A percentile compares a stretch with the other conserved stretches of the same genome.
Conservation (phyloP, 2,113 vertebrate species). For the Aptenodytes forsteri region DNA sequence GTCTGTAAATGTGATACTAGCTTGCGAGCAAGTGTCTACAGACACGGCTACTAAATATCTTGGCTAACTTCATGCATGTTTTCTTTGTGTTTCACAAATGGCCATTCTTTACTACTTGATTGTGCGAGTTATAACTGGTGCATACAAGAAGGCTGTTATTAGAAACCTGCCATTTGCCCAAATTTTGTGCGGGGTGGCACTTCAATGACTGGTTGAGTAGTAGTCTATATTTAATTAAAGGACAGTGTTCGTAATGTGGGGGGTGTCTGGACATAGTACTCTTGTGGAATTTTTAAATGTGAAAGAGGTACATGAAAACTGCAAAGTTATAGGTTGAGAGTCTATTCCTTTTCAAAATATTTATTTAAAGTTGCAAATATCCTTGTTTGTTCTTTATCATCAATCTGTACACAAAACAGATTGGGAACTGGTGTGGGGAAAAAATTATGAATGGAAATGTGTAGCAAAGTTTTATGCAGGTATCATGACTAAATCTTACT, state of each 20-base stretch:
- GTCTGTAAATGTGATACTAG: background rate
- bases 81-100: background rate
- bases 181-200: background rate
- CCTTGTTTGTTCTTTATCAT: background rate
- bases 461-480: background rate
- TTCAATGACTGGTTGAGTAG: background rate
- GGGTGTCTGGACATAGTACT: background rate
- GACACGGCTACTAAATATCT: background rate
- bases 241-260: background rate
- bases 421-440: background rate
- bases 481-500: background rate
- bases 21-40: background rate
- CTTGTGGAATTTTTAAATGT: background rate
- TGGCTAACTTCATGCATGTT: background rate
- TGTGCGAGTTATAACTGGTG: background rate
- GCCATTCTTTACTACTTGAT: background rate
- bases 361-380: background rate
- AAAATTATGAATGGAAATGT: background rate
- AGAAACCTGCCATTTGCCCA: background rate
- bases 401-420: rapidly evolving
- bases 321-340: background rate
- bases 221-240: background rate
- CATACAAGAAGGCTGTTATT: background rate
- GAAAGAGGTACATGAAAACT: background rate
- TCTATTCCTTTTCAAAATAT: background rate